Conservation (phyloP, 2,113 vertebrate species). For the Xenus cinereus region DNA sequence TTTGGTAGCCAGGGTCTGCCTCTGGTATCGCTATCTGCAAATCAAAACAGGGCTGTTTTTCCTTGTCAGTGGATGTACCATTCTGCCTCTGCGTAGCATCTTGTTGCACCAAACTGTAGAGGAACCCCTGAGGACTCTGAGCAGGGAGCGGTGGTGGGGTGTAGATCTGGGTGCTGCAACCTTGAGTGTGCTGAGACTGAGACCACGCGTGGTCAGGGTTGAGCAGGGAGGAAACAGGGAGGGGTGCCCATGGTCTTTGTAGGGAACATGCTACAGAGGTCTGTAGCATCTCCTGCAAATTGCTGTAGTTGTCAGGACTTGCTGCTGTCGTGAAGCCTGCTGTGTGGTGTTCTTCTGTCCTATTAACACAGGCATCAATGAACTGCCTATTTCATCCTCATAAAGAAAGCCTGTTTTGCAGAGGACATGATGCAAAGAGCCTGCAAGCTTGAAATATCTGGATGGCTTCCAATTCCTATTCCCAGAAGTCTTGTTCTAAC, state of each 20-base stretch:
- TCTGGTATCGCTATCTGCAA: background rate
- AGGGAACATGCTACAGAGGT: background rate
- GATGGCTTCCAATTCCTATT: conserved; percentile 42
- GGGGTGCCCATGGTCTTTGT: background rate
- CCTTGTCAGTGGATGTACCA: background rate
- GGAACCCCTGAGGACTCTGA: background rate
- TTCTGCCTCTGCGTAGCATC: background rate
- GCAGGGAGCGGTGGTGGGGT: fast-evolving
- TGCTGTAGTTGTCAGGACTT: background rate
- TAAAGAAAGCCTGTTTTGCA: conserved; percentile 30
- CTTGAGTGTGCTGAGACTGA: fast-evolving
- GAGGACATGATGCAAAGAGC: conserved; percentile 34
- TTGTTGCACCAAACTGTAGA: background rate
- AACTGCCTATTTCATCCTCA: background rate
- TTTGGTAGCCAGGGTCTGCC: background rate
- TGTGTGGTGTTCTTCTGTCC: background rate
- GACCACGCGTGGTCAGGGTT: fast-evolving
- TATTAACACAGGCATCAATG: background rate
- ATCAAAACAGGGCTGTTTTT: background rate
- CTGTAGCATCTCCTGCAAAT: background rate
- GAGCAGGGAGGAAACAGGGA: background rate
- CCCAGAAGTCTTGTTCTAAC: conserved; percentile 36
- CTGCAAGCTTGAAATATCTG: conserved; percentile 38
- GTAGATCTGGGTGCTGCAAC: fast-evolving
- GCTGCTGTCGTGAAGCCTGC: background rate